phyloP scores from a whole-genome alignment of 2,113 vertebrate species.

The Monopterus albus region DNA sequence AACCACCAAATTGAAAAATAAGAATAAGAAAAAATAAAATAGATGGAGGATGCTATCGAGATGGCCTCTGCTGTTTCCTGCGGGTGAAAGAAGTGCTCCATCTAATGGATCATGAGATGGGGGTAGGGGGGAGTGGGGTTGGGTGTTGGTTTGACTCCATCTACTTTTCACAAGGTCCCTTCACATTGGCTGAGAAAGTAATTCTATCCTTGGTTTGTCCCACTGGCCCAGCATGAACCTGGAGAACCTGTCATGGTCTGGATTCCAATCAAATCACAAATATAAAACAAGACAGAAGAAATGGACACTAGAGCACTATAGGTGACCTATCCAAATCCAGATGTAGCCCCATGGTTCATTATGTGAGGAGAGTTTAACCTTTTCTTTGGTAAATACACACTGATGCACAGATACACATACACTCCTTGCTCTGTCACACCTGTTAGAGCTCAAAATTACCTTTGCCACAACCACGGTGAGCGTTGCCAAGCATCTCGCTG shows the following conservation, averaged over 20 bases:
- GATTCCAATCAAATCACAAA: constrained; percentile 35
- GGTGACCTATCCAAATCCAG: constrained; percentile 41
- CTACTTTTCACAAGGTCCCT: constrained; percentile 63
- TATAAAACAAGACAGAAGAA: constrained; percentile 20
- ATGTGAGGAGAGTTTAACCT: constrained; percentile 48
- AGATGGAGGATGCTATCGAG: constrained; percentile 82
- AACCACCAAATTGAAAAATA: constrained; percentile 85
- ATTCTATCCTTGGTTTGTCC: constrained; percentile 57
- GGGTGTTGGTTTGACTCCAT: constrained; percentile 45
- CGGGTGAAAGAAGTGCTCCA: constrained; percentile 65
- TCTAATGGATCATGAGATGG: constrained; percentile 75
- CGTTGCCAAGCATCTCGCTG: constrained; percentile 62
- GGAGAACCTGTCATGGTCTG: constrained; percentile 26
- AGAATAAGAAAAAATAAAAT: constrained; percentile 84
- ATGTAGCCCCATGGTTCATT: constrained; percentile 45
- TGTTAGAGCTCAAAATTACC: constrained; percentile 83
- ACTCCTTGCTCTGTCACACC: constrained; percentile 73
- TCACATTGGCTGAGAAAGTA: constrained; percentile 54
- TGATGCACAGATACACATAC: constrained; percentile 27
- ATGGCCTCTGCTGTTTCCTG: constrained; percentile 69
- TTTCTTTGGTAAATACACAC: constrained; percentile 38
- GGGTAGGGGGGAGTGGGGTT: not conserved
- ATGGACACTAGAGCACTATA: constrained; percentile 21
- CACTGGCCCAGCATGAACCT: constrained; percentile 28
- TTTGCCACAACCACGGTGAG: constrained; percentile 64